Percentiles rank a stretch among this genome's conserved stretches.
Conservation (phyloP, 2,888 invertebrate species). For the Plebejus argus region DNA sequence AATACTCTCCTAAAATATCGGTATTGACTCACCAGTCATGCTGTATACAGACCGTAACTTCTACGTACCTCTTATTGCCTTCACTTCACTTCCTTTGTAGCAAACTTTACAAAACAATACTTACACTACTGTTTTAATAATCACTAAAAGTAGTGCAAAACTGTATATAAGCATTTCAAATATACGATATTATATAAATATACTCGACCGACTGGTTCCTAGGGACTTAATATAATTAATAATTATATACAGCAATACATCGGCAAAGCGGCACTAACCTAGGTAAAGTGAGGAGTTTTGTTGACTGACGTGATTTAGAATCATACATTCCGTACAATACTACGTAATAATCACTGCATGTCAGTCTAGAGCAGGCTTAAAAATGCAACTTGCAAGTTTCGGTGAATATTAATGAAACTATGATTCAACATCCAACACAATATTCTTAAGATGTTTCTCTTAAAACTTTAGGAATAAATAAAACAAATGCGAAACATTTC, state of each 20-base stretch:
- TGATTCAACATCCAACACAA: background rate
- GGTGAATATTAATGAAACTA: background rate
- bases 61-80: constrained; percentile 34
- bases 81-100: constrained; percentile 17
- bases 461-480: background rate
- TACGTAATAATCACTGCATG: no score
- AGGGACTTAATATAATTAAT: constrained; percentile 49
- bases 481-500: background rate
- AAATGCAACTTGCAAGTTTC: background rate
- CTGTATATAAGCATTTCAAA: constrained; percentile 18
- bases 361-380: background rate
- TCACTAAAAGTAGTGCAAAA: constrained; percentile 3
- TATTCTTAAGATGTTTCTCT: background rate
- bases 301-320: background rate
- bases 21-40: no score
- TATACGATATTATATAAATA: constrained; percentile 31
- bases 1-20: no score
- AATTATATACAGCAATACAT: constrained; percentile 63
- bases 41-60: constrained; percentile 48
- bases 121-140: constrained; percentile 16
- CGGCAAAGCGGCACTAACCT: constrained; percentile 49
- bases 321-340: background rate
- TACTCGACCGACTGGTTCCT: constrained; percentile 32
- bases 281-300: constrained; percentile 32
- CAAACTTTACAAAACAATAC: constrained; percentile 30